A percentile compares a stretch with the other conserved stretches of the same genome.
phyloP scores from a whole-genome alignment of 2,797 vertebrate species.

The Toxotes lorentzi region DNA sequence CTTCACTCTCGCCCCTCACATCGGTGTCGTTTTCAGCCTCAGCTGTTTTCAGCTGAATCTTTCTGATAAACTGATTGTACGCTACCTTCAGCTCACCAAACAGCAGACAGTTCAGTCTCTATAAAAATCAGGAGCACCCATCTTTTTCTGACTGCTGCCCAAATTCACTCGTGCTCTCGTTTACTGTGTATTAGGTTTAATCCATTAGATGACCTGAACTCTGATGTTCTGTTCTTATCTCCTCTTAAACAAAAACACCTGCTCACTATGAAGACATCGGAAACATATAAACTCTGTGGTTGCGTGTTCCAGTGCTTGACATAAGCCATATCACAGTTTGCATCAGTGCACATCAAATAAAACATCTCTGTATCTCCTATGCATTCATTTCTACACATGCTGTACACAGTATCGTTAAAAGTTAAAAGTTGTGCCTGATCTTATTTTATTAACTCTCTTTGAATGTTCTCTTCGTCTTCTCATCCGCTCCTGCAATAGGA shows the following conservation, averaged over 20 bases:
- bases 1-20: too few species aligned
- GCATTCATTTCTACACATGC: neutral
- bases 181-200: neutral
- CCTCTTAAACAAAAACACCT: neutral
- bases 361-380: neutral
- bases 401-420: neutral
- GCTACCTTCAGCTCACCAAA: too few species aligned
- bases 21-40: too few species aligned
- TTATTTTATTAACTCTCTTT: neutral
- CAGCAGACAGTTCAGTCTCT: neutral
- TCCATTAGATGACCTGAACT: neutral
- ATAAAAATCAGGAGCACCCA: neutral
- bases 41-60: too few species aligned
- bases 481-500: slow-evolving; percentile 13
- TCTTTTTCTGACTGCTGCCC: neutral
- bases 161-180: neutral
- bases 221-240: neutral
- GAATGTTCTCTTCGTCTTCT: slow-evolving; percentile 4
- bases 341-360: neutral
- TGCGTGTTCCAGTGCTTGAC: too few species aligned
- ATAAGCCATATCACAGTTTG: neutral
- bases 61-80: too few species aligned
- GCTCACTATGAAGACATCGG: neutral
- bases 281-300: neutral
- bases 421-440: neutral